Percentiles rank a stretch among this genome's conserved stretches.
phyloP scores from a whole-genome alignment of 2,888 invertebrate species.

The Nomada fucata region DNA sequence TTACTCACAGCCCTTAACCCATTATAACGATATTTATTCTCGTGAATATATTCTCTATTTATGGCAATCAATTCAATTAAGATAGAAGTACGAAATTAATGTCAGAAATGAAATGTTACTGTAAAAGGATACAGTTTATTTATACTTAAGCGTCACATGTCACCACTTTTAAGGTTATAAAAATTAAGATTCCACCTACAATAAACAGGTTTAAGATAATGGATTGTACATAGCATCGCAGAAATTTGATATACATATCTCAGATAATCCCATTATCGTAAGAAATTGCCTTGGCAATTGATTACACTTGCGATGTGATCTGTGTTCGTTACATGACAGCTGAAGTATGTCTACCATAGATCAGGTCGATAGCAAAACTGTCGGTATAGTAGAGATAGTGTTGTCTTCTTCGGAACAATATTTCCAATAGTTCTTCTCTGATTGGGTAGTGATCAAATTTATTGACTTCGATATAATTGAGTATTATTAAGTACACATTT shows the following conservation, averaged over 20 bases:
- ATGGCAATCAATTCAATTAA: neutral
- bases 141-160: conserved; percentile 30
- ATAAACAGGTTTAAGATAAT: conserved; percentile 21
- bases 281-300: conserved; percentile 16
- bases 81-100: no score
- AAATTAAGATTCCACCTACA: neutral
- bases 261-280: conserved; percentile 55
- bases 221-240: conserved; percentile 14
- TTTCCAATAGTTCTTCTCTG: neutral
- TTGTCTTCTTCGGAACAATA: neutral
- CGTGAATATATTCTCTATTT: neutral
- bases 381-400: conserved; percentile 31
- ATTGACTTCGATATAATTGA: no score
- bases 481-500: no score
- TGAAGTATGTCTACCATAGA: neutral
- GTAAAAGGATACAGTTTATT: conserved; percentile 55
- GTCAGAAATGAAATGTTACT: conserved; percentile 1
- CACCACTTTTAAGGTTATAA: conserved; percentile 33
- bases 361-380: neutral
- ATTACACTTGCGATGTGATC: conserved; percentile 32
- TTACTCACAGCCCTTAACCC: conserved; percentile 35
- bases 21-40: conserved; percentile 3
- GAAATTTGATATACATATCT: conserved; percentile 28
- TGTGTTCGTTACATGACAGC: conserved; percentile 34
- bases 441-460: no score